Evolutionary conservation across 2,888 invertebrate genomes (phyloP), one percentile per base, ranked within the genome.

Genomic region (Eilema griseolum): DNA sequence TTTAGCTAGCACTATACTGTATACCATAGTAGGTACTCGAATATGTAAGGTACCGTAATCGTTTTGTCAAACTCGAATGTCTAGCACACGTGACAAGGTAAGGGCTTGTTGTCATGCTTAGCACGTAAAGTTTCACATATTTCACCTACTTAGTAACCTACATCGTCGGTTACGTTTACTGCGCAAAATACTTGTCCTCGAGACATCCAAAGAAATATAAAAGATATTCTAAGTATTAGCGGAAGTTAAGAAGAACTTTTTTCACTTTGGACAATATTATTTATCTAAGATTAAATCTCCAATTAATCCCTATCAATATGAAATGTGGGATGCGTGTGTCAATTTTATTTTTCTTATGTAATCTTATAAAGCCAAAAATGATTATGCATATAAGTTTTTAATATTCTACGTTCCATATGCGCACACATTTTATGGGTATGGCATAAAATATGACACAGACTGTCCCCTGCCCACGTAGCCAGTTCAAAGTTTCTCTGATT

Each of bases 91-190:
- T 83, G 79, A 77, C 80, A 78, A 73, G 31, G 69, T 66, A 62
- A 68, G 72, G 70, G 69, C 75, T 74, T 79, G 76, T 88, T 85
- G 77, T 74, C 84, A 88, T 85, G 82, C 81, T 74, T 60, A 77
- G 73, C 85, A 85, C 86, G 84, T 83, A 72, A 66, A 75, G 73
- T 76, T 79, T 73, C 71, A 78, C 72, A 74, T 80, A 79, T 74
- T 78, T 82, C 85, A 81, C 85, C 81, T 62, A 76, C 72, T 67
- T 84, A 74, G 66, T 72, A 79, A 79, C 78, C 12, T 46, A 33
- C 66, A 41, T 41, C 16, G 57, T 16, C 16, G 4, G 37, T 59
- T 56, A 57, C 52, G 57, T 62, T 16, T 23, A 57, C 24, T 24
- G 56, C 33, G 56, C 65, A 65, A 65, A 57, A 65, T 33, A 57